Evolutionary conservation across 2,797 vertebrate species (phyloP).

Genomic region (Erpetoichthys calabaricus): DNA sequence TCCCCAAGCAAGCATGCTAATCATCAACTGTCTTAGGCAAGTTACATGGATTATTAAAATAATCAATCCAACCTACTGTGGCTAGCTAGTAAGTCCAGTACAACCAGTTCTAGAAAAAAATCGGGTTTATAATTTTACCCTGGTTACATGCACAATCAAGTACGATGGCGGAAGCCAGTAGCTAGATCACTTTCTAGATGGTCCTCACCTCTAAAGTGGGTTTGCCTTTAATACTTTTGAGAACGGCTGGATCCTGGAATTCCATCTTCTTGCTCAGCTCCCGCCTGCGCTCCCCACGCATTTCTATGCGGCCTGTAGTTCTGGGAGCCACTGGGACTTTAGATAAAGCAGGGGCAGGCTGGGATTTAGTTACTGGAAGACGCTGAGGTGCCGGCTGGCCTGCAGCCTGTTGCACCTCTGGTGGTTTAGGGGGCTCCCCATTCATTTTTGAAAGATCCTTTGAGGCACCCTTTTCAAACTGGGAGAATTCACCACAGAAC

Average conservation of each 20-base stretch:
- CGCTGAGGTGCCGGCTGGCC: background rate
- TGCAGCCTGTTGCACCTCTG: slow-evolving; percentile 6
- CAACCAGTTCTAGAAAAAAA: too few relatives aligned
- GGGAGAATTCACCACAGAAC: slow-evolving; percentile 23
- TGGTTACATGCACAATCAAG: too few relatives aligned
- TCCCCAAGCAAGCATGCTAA: too few relatives aligned
- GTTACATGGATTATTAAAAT: too few relatives aligned
- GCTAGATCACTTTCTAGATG: too few relatives aligned
- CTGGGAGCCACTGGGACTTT: background rate
- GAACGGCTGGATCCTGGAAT: slow-evolving; percentile 72
- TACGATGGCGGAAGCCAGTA: too few relatives aligned
- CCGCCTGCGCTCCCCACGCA: slow-evolving; percentile 15
- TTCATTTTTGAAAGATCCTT: too few relatives aligned
- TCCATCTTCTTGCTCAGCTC: slow-evolving; percentile 30
- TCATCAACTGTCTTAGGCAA: too few relatives aligned
- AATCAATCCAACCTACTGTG: too few relatives aligned
- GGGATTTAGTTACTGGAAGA: slow-evolving; percentile 18
- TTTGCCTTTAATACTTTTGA: slow-evolving; percentile 58
- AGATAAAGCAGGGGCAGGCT: slow-evolving; percentile 9
- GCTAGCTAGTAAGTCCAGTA: too few relatives aligned
- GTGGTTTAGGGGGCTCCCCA: background rate
- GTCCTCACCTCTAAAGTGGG: slow-evolving; percentile 55
- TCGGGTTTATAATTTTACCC: too few relatives aligned
- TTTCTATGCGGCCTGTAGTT: slow-evolving; percentile 16
- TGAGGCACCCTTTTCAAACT: background rate